A percentile compares a stretch with the other conserved stretches of the same genome.
These are phyloP conservation scores for Ammodytes dubius DNA, from an alignment of 2,113 vertebrate species.

Conservation along the genomic window DNA sequence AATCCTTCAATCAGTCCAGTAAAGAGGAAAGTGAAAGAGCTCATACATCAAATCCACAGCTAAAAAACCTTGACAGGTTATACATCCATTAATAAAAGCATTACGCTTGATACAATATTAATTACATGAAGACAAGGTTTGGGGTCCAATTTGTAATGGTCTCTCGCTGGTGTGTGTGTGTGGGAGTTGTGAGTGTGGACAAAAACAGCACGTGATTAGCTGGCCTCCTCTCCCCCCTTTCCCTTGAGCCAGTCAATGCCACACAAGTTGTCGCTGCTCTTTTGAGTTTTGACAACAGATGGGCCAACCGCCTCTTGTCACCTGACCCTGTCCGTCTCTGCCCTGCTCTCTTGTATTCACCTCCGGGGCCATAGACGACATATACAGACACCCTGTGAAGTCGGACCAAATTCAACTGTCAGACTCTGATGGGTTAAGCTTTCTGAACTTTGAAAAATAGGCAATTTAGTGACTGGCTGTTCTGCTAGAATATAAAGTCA, in stretches of 20 bases:
- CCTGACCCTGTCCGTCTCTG: conserved; percentile 65
- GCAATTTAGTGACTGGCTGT: not conserved
- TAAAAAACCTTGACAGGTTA: not conserved
- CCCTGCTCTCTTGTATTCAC: conserved; percentile 38
- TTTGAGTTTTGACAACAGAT: conserved; percentile 81
- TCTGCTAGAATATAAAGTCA: not conserved
- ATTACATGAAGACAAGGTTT: not conserved
- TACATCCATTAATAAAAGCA: not conserved
- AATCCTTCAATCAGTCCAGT: not conserved
- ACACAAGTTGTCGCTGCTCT: conserved; percentile 63
- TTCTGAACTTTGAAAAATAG: conserved; percentile 8
- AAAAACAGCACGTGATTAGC: not conserved
- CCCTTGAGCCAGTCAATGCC: conserved; percentile 30
- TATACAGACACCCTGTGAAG: conserved; percentile 18
- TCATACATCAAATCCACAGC: not conserved
- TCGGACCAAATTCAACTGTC: conserved; percentile 12
- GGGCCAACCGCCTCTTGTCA: conserved; percentile 77
- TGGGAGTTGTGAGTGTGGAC: not conserved
- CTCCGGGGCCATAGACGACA: conserved; percentile 13
- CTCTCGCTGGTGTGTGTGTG: conserved; percentile 6
- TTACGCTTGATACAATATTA: not conserved
- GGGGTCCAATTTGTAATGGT: conserved; percentile 8
- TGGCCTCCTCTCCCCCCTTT: conserved; percentile 9
- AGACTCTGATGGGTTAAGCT: not conserved
- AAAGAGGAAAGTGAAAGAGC: not conserved